Conservation (phyloP, 2,888 invertebrate genomes). For the Tanytarsus gracilentus region DNA sequence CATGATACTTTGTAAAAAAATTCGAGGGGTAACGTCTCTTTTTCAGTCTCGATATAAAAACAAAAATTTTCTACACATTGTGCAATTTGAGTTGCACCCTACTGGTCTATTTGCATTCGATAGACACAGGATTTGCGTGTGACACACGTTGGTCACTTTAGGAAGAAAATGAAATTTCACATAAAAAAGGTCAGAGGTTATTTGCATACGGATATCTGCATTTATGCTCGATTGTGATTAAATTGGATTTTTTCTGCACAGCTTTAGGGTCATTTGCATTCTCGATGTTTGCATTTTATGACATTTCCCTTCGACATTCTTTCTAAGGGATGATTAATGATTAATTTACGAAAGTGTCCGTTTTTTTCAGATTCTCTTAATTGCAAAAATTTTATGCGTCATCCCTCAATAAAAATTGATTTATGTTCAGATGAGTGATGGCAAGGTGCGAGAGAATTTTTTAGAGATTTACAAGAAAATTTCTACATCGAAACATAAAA, state of each 20-base stretch:
- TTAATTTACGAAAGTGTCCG: no score
- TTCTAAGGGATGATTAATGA: background rate
- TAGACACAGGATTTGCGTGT: background rate
- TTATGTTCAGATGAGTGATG: no score
- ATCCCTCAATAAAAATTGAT: no score
- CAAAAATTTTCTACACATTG: background rate
- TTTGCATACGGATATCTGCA: slow-evolving; percentile 23
- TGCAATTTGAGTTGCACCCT: background rate
- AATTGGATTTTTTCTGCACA: background rate
- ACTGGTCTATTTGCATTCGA: background rate
- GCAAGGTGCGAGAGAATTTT: no score
- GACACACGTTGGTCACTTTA: slow-evolving; percentile 27
- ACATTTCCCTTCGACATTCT: background rate
- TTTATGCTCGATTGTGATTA: slow-evolving; percentile 24
- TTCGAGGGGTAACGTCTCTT: slow-evolving; percentile 19
- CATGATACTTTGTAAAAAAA: slow-evolving; percentile 3
- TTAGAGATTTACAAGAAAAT: no score
- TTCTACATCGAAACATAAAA: no score
- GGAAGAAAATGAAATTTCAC: background rate
- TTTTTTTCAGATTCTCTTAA: no score
- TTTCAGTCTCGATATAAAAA: background rate
- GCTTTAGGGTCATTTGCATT: slow-evolving; percentile 17
- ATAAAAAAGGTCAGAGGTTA: slow-evolving; percentile 18
- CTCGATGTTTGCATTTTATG: slow-evolving; percentile 15
- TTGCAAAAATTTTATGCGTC: no score